Conservation (phyloP, 1,140 invertebrate genomes). For the Caenorhabditis elegans region WBcel235 BX284606.5:10440501-10441000, state of each 20-base stretch:
- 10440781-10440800: background rate
- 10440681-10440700: background rate
- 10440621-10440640: conserved; percentile 4
- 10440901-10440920: too few species aligned
- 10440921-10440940: too few species aligned
- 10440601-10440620: conserved; percentile 18
- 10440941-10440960: too few species aligned
- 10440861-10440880: too few species aligned
- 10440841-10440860: too few species aligned
- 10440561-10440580: background rate
- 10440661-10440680: background rate
- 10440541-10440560: background rate
- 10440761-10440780: conserved; percentile 1
- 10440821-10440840: too few species aligned
- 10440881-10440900: too few species aligned
- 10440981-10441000: too few species aligned
- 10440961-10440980: too few species aligned
- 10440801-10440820: background rate
- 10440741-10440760: background rate
- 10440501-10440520: background rate
- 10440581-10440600: background rate
- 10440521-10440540: background rate
- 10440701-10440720: conserved; percentile 17
- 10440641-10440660: background rate
- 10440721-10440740: conserved; percentile 11